These are phyloP conservation scores for Leucopsar rothschildi DNA, from an alignment of 2,113 vertebrate species.

Conservation along the genomic window DNA sequence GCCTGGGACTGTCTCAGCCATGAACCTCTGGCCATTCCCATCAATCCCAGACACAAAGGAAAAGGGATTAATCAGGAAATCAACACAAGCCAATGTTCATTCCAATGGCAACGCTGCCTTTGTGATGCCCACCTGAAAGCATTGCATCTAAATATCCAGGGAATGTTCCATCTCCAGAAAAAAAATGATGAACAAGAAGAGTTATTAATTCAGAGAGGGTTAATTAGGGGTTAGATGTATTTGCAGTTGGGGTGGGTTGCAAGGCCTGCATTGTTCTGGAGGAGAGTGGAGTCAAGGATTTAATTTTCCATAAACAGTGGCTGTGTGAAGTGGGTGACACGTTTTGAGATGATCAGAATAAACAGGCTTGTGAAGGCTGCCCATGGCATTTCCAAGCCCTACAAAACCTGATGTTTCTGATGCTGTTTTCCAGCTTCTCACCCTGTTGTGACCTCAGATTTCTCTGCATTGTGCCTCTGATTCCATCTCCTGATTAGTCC, in stretches of 20 bases:
- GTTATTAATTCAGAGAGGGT: not conserved
- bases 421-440: not conserved
- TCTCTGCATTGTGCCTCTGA: not conserved
- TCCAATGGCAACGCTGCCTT: not conserved
- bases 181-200: not conserved
- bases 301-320: not conserved
- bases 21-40: not conserved
- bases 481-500: not conserved
- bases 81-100: not conserved
- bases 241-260: not conserved
- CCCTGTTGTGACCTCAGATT: accelerated
- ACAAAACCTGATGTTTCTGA: not conserved
- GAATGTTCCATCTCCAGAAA: not conserved
- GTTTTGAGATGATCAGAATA: not conserved
- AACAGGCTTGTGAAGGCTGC: not conserved
- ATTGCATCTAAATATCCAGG: not conserved
- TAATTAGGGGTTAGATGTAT: not conserved
- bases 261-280: not conserved
- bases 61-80: not conserved
- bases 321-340: not conserved
- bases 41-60: not conserved
- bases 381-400: not conserved
- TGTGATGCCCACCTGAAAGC: not conserved
- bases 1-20: not conserved
- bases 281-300: not conserved